Conservation (phyloP, 2,797 vertebrate species). For the Spheniscus humboldti region DNA sequence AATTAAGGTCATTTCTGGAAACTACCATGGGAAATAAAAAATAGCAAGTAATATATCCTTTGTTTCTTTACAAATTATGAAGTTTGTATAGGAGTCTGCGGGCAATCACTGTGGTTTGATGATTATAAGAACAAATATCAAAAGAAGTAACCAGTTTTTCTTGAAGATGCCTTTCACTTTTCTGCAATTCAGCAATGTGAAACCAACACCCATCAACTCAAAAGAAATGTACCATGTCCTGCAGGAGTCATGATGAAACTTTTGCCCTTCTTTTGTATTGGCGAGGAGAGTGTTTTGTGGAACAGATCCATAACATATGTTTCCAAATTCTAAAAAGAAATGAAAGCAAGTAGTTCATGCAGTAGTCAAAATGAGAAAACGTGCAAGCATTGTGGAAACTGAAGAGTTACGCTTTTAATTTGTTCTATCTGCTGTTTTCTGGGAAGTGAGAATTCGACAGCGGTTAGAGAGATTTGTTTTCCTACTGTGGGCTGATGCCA, state of each 20-base stretch:
- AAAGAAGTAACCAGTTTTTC: conserved; percentile 12
- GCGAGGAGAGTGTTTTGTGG: neutral
- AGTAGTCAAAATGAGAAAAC: neutral
- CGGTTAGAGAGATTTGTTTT: neutral
- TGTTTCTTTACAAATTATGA: neutral
- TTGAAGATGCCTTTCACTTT: neutral
- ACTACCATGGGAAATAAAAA: neutral
- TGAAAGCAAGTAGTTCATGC: neutral
- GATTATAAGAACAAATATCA: conserved; percentile 13
- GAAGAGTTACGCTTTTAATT: neutral
- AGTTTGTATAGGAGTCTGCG: conserved; percentile 6
- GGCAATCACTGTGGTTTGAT: conserved; percentile 5
- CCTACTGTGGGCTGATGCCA: neutral
- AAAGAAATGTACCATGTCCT: neutral
- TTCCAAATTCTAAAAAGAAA: neutral
- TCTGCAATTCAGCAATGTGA: neutral
- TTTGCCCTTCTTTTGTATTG: neutral
- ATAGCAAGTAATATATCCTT: neutral
- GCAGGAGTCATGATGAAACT: neutral
- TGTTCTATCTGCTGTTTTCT: neutral
- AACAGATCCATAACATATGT: neutral
- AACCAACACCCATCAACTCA: neutral
- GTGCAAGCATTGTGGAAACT: neutral
- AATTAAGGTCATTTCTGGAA: neutral
- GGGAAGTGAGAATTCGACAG: neutral